A percentile compares a stretch with the other conserved stretches of the same genome.
phyloP scores from a whole-genome alignment of 2,797 vertebrate genomes.

The Pantherophis alleghaniensis region DNA sequence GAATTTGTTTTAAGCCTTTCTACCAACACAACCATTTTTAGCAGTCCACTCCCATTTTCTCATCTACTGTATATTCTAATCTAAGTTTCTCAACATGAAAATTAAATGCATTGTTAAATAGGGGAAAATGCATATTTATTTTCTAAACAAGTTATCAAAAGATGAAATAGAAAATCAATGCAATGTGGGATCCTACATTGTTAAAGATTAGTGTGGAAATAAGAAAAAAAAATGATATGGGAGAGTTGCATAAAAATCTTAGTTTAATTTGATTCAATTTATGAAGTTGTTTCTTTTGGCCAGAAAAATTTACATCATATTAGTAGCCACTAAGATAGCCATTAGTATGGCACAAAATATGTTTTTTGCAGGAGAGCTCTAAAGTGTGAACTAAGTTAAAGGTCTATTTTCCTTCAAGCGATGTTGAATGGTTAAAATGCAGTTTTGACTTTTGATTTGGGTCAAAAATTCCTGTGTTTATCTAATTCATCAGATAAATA shows the following conservation, averaged over 20 bases:
- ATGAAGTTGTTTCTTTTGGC: background rate
- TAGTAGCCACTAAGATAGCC: background rate
- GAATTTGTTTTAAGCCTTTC: background rate
- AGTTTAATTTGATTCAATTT: background rate
- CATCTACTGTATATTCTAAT: background rate
- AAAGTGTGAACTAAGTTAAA: background rate
- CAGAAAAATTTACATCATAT: background rate
- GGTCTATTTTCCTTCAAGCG: background rate
- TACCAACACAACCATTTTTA: background rate
- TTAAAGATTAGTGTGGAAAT: background rate
- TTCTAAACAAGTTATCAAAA: background rate
- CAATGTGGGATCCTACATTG: background rate
- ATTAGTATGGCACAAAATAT: background rate
- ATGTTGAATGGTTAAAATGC: background rate
- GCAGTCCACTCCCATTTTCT: background rate
- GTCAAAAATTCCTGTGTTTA: background rate
- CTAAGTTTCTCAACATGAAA: background rate
- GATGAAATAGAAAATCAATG: background rate
- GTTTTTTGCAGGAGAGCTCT: background rate
- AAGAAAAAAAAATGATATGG: background rate
- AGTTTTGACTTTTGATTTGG: background rate
- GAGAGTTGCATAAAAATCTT: background rate
- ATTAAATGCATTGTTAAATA: background rate
- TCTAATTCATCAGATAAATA: background rate
- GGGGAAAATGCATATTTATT: background rate